Conservation (phyloP, 2,113 vertebrate genomes). For the Aleadryas rufinucha region DNA sequence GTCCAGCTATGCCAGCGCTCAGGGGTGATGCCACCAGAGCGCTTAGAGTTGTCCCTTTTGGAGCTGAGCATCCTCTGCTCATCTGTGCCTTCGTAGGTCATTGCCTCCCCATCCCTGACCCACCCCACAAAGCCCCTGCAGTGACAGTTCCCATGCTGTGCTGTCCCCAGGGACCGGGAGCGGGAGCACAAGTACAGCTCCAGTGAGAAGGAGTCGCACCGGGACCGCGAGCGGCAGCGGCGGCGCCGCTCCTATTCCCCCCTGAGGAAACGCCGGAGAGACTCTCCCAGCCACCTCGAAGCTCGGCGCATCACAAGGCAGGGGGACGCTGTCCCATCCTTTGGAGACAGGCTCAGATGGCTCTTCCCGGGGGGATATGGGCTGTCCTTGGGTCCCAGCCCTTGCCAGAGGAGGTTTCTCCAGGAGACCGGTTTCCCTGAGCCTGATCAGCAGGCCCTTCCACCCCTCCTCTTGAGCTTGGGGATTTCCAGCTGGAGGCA, state of each 20-base stretch:
- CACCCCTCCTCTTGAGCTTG: neutral
- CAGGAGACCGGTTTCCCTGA: neutral
- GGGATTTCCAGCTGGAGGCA: neutral
- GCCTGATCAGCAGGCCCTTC: neutral
- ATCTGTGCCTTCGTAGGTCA: neutral
- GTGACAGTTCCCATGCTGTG: neutral
- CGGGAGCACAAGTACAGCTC: slow-evolving; percentile 73
- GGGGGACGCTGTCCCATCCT: rapidly evolving
- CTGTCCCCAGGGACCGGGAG: slow-evolving; percentile 65
- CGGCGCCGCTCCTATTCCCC: slow-evolving; percentile 86
- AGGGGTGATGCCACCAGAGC: neutral
- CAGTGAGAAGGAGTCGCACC: slow-evolving; percentile 73
- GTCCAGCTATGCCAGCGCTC: neutral
- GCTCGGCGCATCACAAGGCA: slow-evolving; percentile 95
- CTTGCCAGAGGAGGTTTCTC: neutral
- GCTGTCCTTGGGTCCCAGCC: neutral
- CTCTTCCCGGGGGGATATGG: neutral
- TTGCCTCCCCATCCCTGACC: neutral
- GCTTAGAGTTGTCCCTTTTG: neutral
- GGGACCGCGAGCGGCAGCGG: slow-evolving; percentile 67
- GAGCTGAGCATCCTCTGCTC: neutral
- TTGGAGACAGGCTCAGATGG: neutral
- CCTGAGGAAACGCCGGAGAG: slow-evolving; percentile 91
- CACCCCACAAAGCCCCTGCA: neutral
- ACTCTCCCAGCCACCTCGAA: slow-evolving; percentile 96